phyloP scores from a whole-genome alignment of 2,888 invertebrate genomes.

The Stegophylla sp. region DNA sequence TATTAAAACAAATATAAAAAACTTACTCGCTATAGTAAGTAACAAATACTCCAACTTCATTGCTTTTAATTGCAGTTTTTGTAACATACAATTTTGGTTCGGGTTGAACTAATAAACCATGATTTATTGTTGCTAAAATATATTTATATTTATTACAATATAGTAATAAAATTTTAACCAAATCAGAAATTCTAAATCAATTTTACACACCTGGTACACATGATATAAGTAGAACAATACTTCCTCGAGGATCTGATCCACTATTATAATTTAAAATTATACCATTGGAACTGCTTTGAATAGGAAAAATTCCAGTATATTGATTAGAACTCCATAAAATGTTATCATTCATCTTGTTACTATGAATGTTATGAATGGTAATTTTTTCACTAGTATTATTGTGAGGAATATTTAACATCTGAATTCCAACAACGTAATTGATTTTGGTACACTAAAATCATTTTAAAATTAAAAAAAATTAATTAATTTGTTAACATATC shows the following conservation, averaged over 20 bases:
- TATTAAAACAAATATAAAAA: neutral
- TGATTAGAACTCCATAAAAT: constrained; percentile 78
- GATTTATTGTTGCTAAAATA: constrained; percentile 51
- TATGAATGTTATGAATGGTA: constrained; percentile 63
- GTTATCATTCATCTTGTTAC: constrained; percentile 72
- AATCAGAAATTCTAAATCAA: neutral
- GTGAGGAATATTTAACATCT: constrained; percentile 88
- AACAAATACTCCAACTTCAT: constrained; percentile 80
- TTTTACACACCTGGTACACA: constrained; percentile 69
- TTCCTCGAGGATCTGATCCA: constrained; percentile 79
- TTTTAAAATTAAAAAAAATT: constrained; percentile 3
- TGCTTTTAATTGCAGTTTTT: constrained; percentile 79
- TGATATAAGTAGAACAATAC: constrained; percentile 80
- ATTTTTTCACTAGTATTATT: constrained; percentile 86
- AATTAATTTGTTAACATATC: neutral
- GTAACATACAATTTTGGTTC: constrained; percentile 75
- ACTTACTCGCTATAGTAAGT: constrained; percentile 84
- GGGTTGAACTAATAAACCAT: constrained; percentile 58
- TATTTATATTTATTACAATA: neutral
- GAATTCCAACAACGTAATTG: constrained; percentile 85
- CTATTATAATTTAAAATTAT: constrained; percentile 81
- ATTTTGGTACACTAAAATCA: constrained; percentile 71
- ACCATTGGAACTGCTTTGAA: constrained; percentile 83
- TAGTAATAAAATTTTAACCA: neutral
- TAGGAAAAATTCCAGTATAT: constrained; percentile 89